Conservation (phyloP, 2,797 vertebrate genomes). For the Rhincodon typus region DNA sequence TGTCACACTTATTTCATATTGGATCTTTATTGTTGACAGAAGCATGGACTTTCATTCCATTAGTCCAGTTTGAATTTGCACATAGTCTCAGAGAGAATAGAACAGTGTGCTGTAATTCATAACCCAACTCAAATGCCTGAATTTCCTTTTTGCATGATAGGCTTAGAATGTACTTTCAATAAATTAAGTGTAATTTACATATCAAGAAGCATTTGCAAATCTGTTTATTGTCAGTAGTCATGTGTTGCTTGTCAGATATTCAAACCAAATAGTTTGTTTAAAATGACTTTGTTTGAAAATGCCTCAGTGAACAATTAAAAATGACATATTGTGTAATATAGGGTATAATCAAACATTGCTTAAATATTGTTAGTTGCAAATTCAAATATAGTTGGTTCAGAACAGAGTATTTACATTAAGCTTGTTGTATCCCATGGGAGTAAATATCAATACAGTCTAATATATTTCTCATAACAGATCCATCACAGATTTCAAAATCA, state of each 20-base stretch:
- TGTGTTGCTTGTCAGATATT: background rate
- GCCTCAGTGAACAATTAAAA: background rate
- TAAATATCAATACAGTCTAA: background rate
- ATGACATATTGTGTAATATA: background rate
- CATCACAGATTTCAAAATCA: background rate
- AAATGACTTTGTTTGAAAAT: background rate
- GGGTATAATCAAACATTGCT: background rate
- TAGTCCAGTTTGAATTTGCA: background rate
- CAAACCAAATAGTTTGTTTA: background rate
- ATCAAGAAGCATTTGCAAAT: background rate
- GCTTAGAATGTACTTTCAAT: background rate
- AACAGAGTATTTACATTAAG: background rate
- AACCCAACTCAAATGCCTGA: background rate
- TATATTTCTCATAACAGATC: background rate
- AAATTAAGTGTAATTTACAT: background rate
- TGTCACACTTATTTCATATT: background rate
- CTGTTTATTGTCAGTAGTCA: background rate
- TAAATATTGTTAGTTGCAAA: background rate
- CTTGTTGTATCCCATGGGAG: background rate
- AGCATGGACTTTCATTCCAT: background rate
- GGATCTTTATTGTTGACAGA: background rate
- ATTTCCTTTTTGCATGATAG: background rate
- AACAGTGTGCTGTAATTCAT: background rate
- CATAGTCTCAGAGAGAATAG: background rate
- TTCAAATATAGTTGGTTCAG: constrained; percentile 1